Base-by-base conservation (phyloP, 2,113 vertebrate genomes). In the Spea multiplicata region DNA sequence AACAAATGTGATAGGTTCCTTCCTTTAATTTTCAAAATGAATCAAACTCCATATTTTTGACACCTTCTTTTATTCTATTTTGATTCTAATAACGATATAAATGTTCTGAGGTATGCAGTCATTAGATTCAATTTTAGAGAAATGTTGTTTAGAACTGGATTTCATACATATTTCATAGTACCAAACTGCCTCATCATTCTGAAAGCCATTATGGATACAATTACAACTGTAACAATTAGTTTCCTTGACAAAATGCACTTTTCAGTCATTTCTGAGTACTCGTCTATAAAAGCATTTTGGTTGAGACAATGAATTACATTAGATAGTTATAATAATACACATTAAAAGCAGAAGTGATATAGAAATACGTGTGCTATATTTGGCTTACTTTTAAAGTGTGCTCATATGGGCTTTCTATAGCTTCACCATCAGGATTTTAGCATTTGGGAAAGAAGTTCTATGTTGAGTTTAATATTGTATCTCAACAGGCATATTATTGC, bases 171-270 rank as follows among this genome's bases (percentile, higher is more conserved):
- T 74, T 80, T 80, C 52, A 80, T 74, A 49, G 45, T 45, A 45
- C 49, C 46, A 3, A 17, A 30, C 30, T 13, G 46, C 59, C 6
- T 57, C 67, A 17, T 46, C 48, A 55, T 72, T 72, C 52, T 66
- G 62, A 79, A 66, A 79, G 30, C 77, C 53, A 79, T 79, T 79
- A 79, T 12, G 2, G 49, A 73, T 47, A 59, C 70, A 67, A 73
- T 73, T 79, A 73, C 62, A 57, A 55, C 57, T 59, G 62, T 73
- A 73, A 73, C 77, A 79, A 79, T 79, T 79, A 79, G 77, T 30
- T 66, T 66, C n/a, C 69, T 73, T 67, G 70, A 70, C 62, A 73
- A 66, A 66, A 73, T 55, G 62, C 48, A n/a, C n/a, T 73, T 66
- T 44, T 75, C 45, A 52, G 65, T 75, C 50, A 73, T 78, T 67